A percentile compares a stretch with the other conserved stretches of the same genome.
Evolutionary conservation across 2,113 vertebrate species (phyloP).

Genomic region (Cavia porcellus): DNA sequence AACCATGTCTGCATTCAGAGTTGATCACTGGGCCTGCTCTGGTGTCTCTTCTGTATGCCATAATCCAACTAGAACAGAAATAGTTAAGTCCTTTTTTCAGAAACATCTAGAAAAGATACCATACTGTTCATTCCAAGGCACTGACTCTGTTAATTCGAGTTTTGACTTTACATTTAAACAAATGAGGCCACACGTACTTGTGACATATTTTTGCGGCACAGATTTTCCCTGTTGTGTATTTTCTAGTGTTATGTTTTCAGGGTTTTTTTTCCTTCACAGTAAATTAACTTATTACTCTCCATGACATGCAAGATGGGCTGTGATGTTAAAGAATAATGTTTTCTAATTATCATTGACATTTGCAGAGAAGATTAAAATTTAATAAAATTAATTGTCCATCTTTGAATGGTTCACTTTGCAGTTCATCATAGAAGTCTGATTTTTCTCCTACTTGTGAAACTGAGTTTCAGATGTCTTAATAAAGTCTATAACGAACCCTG

Average conservation of each 20-base stretch:
- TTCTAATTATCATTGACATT: slow-evolving; percentile 87
- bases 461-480: slow-evolving; percentile 49
- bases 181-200: neutral
- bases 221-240: slow-evolving; percentile 54
- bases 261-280: slow-evolving; percentile 61
- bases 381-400: slow-evolving; percentile 88
- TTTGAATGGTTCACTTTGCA: slow-evolving; percentile 84
- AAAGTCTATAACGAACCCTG: slow-evolving; percentile 32
- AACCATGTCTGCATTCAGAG: neutral
- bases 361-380: slow-evolving; percentile 86
- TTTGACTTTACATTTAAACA: neutral
- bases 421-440: slow-evolving; percentile 83
- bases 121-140: neutral
- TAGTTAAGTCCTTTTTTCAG: neutral
- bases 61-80: neutral
- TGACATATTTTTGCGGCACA: neutral
- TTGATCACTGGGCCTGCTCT: neutral
- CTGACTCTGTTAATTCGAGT: neutral
- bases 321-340: slow-evolving; percentile 86
- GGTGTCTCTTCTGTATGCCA: neutral
- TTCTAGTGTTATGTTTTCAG: slow-evolving; percentile 48
- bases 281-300: slow-evolving; percentile 83
- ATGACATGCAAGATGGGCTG: slow-evolving; percentile 78
- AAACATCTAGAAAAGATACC: neutral
- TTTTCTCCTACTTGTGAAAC: slow-evolving; percentile 71